Evolutionary conservation across 2,797 vertebrate genomes (phyloP).

Genomic region (Poecilia picta): DNA sequence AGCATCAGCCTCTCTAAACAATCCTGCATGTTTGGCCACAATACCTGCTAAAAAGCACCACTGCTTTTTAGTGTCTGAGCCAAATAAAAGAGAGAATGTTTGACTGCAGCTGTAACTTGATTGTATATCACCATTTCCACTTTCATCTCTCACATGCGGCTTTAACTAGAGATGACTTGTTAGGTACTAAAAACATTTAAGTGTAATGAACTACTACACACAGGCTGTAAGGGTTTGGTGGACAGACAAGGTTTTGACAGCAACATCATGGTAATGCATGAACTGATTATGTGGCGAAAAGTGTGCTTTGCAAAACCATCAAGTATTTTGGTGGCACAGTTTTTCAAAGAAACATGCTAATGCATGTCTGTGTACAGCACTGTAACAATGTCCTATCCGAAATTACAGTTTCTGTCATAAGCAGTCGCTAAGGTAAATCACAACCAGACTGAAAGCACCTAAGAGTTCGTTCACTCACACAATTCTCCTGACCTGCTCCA

Average conservation of each 20-base stretch:
- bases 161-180: background rate
- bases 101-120: background rate
- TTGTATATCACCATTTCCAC: background rate
- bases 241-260: background rate
- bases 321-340: background rate
- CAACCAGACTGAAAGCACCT: background rate
- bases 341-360: background rate
- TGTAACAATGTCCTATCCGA: background rate
- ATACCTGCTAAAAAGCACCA: background rate
- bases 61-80: background rate
- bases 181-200: background rate
- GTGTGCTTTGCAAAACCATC: background rate
- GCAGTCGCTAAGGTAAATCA: background rate
- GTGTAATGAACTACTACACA: background rate
- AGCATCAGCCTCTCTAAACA: background rate
- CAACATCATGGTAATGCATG: background rate
- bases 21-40: background rate
- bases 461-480: background rate
- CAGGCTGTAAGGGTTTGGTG: background rate
- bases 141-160: background rate
- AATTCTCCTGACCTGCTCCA: background rate
- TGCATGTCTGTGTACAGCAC: background rate
- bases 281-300: background rate
- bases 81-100: background rate
- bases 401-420: background rate